phyloP scores from a whole-genome alignment of 2,888 invertebrate genomes.

The Polyommatus icarus region DNA sequence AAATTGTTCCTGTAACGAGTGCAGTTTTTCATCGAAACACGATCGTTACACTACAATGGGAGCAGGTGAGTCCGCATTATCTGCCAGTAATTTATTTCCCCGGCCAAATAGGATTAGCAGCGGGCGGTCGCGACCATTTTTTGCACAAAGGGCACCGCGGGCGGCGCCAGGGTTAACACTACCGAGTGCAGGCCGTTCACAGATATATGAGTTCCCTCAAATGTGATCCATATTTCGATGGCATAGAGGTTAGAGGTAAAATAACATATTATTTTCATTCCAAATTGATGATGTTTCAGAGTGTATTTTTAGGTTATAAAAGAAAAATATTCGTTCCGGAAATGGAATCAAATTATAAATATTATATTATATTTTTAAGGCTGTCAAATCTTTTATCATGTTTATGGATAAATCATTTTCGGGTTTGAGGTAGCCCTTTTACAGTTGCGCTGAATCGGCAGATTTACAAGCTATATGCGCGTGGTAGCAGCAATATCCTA shows the following conservation, averaged over 20 bases:
- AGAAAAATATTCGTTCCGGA: neutral
- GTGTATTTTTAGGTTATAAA: neutral
- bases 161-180: slow-evolving; percentile 31
- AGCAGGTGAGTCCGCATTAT: slow-evolving; percentile 44
- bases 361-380: neutral
- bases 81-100: slow-evolving; percentile 71
- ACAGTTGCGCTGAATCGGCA: slow-evolving; percentile 3
- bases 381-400: neutral
- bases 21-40: slow-evolving; percentile 11
- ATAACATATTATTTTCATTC: neutral
- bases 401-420: neutral
- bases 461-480: neutral
- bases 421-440: neutral
- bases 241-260: neutral
- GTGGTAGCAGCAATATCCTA: neutral
- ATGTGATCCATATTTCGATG: neutral
- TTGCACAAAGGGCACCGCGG: slow-evolving; percentile 44
- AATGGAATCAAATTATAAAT: neutral
- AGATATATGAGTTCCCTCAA: neutral
- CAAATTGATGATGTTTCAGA: neutral
- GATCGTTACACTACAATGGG: slow-evolving; percentile 30
- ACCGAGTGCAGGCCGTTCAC: neutral
- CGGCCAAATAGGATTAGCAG: slow-evolving; percentile 73
- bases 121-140: slow-evolving; percentile 68
- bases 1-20: neutral